Evolutionary conservation across 2,888 invertebrate species (phyloP), one percentile per base, ranked within the genome.

Genomic region (Coecobrya sp.): DNA sequence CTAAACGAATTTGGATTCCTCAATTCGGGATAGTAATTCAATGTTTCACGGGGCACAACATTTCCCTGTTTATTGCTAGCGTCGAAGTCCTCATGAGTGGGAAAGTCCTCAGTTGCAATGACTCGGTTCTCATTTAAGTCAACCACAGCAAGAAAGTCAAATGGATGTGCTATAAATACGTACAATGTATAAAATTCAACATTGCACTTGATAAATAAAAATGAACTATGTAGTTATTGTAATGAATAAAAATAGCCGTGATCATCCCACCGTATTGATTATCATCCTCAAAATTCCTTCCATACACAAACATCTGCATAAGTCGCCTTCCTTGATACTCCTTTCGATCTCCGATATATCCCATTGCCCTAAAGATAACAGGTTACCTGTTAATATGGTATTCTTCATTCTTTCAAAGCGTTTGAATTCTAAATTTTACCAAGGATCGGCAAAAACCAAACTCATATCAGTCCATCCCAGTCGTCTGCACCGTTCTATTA

Each of bases 391-490:
- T n/a, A n/a, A n/a, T n/a, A n/a, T n/a, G n/a, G n/a, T n/a, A 70
- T 36, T 70, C 16, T n/a, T 11, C n/a, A 42, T n/a, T n/a, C n/a
- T 70, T 70, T 30, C 19, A 19, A 19, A 3, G 22, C 10, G n/a
- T 62, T 19, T 62, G 49, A 13, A 49, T 7, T 49, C 22, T 7
- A 86, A 49, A 30, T 11, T 70, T 36, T 87, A 79, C 93, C 93
- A 93, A 0, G 65, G 73, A 62, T 93, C 92, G 10, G n/a, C 89
- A 76, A n/a, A 42, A 16, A 93, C 93, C n/a, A 93, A 62, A 16
- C 42, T 82, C 93, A 93, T 93, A 52, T 93, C 52, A 1, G 45
- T 22, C 89, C 86, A 93, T 11, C 93, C 93, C 4, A 89, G n/a
- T 13, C 22, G 11, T 8, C 70, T 30, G 45, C 91, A 89, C 0